These are phyloP conservation scores for Tenthredo livida DNA, from an alignment of 2,888 invertebrate species.

Conservation along the genomic window DNA sequence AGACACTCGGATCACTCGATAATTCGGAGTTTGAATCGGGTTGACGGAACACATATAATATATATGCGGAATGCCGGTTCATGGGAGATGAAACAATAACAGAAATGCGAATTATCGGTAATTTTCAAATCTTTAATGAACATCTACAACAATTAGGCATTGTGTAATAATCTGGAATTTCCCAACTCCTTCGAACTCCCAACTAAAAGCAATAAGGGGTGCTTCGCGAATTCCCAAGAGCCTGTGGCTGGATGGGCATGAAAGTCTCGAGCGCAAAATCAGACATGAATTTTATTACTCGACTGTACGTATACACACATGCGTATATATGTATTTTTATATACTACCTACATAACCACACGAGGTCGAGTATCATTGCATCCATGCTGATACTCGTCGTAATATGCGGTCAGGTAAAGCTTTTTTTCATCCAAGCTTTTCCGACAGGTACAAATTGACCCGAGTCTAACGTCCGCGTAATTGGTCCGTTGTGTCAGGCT, in stretches of 20 bases:
- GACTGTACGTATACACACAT: neutral
- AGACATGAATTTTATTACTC: neutral
- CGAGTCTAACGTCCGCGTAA: slow-evolving; percentile 37
- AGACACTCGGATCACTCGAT: neutral
- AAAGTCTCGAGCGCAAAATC: neutral
- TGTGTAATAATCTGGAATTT: neutral
- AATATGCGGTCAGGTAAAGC: neutral
- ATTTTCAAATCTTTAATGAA: neutral
- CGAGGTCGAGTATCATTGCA: neutral
- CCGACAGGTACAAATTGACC: slow-evolving; percentile 46
- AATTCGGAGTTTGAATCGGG: neutral
- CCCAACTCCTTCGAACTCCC: slow-evolving; percentile 3
- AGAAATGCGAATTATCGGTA: neutral
- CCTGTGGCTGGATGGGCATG: neutral
- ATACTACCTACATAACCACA: neutral
- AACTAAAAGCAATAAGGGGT: neutral
- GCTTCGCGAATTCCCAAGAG: neutral
- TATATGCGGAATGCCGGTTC: neutral
- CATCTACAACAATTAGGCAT: neutral
- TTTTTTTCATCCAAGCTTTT: neutral
- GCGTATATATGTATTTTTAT: too few relatives aligned
- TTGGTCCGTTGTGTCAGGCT: slow-evolving; percentile 44
- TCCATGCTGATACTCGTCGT: neutral
- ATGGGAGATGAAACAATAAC: neutral
- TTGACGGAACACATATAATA: neutral